These are phyloP conservation scores for Rhinichthys klamathensis DNA, from an alignment of 2,113 vertebrate genomes.

Conservation along the genomic window DNA sequence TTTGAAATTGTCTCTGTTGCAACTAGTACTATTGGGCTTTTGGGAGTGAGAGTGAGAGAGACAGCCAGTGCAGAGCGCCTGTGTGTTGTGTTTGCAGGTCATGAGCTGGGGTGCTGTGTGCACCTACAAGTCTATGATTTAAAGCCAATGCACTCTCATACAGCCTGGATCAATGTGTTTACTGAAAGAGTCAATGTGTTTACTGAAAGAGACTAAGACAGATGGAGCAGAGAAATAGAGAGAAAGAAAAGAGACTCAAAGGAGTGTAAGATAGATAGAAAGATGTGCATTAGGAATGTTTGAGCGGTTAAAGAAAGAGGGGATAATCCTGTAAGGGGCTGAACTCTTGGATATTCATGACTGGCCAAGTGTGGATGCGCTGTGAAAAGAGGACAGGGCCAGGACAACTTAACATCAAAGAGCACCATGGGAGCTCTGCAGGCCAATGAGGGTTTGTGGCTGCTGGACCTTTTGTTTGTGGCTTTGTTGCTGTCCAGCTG, in stretches of 20 bases:
- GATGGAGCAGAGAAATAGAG: conserved; percentile 61
- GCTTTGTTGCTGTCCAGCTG: conserved; percentile 47
- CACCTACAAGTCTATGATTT: conserved; percentile 62
- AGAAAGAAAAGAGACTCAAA: conserved; percentile 43
- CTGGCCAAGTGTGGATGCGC: conserved; percentile 68
- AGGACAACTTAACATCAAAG: conserved; percentile 83
- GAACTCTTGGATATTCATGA: conserved; percentile 85
- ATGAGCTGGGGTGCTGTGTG: conserved; percentile 28
- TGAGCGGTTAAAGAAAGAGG: conserved; percentile 74
- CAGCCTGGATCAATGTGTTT: conserved; percentile 74
- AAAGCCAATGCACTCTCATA: conserved; percentile 72
- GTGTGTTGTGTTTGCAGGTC: conserved; percentile 42
- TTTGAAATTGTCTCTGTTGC: not conserved
- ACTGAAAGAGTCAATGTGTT: conserved; percentile 56
- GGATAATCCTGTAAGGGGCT: conserved; percentile 81
- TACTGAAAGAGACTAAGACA: conserved; percentile 69
- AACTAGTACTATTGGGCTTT: not conserved
- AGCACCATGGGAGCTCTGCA: conserved; percentile 63
- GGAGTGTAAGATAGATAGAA: conserved; percentile 62
- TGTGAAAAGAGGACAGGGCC: conserved; percentile 75
- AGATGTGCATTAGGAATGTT: conserved; percentile 75
- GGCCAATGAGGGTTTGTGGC: conserved; percentile 34
- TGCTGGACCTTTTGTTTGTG: conserved; percentile 50
- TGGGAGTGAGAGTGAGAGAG: conserved; percentile 23
- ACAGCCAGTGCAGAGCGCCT: not conserved